These are phyloP conservation scores for Symphodus melops DNA, from an alignment of 2,113 vertebrate species.

Conservation along the genomic window DNA sequence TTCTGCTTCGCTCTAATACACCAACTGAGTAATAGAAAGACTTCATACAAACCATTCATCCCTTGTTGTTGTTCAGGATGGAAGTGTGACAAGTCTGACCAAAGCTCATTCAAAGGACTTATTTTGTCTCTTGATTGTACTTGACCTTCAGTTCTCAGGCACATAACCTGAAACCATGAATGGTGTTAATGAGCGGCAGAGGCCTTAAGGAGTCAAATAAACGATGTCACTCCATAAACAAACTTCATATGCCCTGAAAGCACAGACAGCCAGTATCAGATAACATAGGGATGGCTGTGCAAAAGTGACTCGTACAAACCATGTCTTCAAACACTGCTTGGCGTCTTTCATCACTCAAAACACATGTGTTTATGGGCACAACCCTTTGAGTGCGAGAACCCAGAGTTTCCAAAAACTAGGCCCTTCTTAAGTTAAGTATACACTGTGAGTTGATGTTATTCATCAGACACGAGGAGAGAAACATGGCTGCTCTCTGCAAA, in stretches of 20 bases:
- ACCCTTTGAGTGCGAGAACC: conserved; percentile 54
- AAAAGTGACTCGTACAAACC: conserved; percentile 61
- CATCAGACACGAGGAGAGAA: conserved; percentile 25
- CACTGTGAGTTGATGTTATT: conserved; percentile 58
- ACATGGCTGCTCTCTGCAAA: conserved; percentile 44
- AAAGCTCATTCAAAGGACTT: not conserved
- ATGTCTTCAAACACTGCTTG: conserved; percentile 57
- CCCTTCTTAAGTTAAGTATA: conserved; percentile 69
- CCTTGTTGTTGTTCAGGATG: not conserved
- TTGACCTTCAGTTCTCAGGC: conserved; percentile 69
- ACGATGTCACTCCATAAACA: conserved; percentile 80
- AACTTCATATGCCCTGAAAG: conserved; percentile 77
- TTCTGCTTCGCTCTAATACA: not conserved
- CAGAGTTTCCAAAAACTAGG: conserved; percentile 53
- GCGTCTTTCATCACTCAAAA: conserved; percentile 76
- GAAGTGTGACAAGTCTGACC: not conserved
- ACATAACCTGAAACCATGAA: conserved; percentile 73
- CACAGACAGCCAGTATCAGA: conserved; percentile 69
- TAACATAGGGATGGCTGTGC: conserved; percentile 72
- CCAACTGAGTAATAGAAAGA: not conserved
- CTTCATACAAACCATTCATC: not conserved
- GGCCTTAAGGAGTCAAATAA: conserved; percentile 78
- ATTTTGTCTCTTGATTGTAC: conserved; percentile 37
- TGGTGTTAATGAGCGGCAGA: conserved; percentile 75
- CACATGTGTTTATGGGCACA: conserved; percentile 72